Evolutionary conservation across 2,888 invertebrate species (phyloP).

Genomic region (Megalurothrips usitatus): DNA sequence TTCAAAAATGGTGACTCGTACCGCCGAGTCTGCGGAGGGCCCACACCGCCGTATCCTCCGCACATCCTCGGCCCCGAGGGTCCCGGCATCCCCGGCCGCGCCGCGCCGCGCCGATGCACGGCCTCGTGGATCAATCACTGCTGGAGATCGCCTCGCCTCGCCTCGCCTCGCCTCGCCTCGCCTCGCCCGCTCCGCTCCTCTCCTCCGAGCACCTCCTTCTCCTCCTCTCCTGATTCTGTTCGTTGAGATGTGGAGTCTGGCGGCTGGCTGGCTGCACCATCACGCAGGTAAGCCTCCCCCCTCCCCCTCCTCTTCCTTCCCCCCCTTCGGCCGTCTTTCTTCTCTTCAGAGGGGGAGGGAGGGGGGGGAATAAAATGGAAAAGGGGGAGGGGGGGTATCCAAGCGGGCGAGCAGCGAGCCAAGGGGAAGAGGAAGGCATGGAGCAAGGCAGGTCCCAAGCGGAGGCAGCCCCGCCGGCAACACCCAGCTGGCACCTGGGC

Average conservation of each 20-base stretch:
- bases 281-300: neutral
- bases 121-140: neutral
- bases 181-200: neutral
- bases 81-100: neutral
- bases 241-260: neutral
- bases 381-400: neutral
- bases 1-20: no score
- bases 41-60: no score
- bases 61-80: neutral
- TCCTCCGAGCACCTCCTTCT: neutral
- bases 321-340: neutral
- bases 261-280: neutral
- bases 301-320: neutral
- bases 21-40: no score
- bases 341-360: neutral
- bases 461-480: neutral
- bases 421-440: neutral
- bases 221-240: neutral
- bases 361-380: neutral
- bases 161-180: neutral
- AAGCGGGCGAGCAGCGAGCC: neutral
- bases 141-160: neutral
- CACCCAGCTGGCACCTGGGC: constrained; percentile 1
- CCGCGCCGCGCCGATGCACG: neutral
- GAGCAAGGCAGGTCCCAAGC: neutral